Evolutionary conservation across 1,140 invertebrate species (phyloP).

Genomic region (Drosophila santomea): DNA sequence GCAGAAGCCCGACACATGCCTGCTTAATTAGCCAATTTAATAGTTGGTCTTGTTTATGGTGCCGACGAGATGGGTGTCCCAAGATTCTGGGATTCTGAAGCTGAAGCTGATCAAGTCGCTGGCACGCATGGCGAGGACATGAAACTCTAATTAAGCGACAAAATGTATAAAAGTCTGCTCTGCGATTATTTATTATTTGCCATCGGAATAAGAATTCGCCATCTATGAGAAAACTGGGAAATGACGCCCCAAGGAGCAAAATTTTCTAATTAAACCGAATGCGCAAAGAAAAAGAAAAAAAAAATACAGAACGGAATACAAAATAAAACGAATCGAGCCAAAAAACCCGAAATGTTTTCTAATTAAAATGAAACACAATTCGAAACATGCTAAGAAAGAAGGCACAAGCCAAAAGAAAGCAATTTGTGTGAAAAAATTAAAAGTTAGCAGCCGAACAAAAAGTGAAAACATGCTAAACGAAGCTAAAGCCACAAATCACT

Average conservation of each 20-base stretch:
- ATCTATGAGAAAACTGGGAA: conserved; percentile 17
- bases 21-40: conserved; percentile 79
- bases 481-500: conserved; percentile 61
- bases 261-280: conserved; percentile 56
- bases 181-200: conserved; percentile 73
- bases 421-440: conserved; percentile 48
- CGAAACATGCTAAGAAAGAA: conserved; percentile 40
- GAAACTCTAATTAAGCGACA: conserved; percentile 74
- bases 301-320: conserved; percentile 19
- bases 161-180: conserved; percentile 58
- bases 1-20: conserved; percentile 43
- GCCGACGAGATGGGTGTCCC: not conserved
- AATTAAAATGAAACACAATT: conserved; percentile 68
- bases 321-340: conserved; percentile 29
- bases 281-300: conserved; percentile 7
- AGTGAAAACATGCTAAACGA: conserved; percentile 48
- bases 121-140: conserved; percentile 52
- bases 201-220: conserved; percentile 37
- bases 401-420: conserved; percentile 39
- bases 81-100: not conserved
- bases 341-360: conserved; percentile 64
- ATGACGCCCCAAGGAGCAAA: conserved; percentile 51
- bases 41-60: conserved; percentile 77
- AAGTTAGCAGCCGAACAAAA: conserved; percentile 52
- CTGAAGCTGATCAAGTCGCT: conserved; percentile 44